Percentiles rank a stretch among this genome's conserved stretches.
phyloP scores from a whole-genome alignment of 2,113 vertebrate genomes.

The Cephalopterus ornatus region DNA sequence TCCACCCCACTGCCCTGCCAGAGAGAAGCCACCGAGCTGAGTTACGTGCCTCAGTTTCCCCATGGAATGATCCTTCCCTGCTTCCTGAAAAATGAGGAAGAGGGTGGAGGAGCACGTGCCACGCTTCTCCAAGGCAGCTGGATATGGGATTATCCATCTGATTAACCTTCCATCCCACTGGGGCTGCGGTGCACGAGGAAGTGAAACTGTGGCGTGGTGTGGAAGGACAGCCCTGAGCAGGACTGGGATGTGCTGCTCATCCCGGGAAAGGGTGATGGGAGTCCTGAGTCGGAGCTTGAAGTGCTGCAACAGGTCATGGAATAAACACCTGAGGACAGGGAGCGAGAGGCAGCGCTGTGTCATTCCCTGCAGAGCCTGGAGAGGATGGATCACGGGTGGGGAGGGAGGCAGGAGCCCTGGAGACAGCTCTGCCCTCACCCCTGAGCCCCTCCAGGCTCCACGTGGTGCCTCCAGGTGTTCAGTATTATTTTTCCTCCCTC shows the following conservation, averaged over 20 bases:
- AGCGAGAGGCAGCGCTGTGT: background rate
- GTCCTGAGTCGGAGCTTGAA: background rate
- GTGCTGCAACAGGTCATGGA: background rate
- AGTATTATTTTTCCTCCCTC: background rate
- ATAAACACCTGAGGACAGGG: background rate
- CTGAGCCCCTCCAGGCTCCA: background rate
- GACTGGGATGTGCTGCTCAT: background rate
- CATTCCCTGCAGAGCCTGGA: background rate
- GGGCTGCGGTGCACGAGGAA: background rate
- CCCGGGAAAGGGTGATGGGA: background rate
- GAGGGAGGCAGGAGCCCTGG: background rate
- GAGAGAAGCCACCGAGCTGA: background rate
- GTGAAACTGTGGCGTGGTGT: background rate
- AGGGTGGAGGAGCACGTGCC: background rate
- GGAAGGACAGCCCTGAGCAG: background rate
- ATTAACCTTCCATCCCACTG: background rate
- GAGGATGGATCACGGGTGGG: background rate
- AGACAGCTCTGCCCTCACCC: fast-evolving
- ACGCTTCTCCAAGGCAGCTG: background rate
- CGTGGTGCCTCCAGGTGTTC: background rate
- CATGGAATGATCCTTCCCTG: background rate
- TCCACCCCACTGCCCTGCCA: background rate
- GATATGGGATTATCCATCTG: background rate
- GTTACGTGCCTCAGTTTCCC: background rate
- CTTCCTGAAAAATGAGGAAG: background rate